Evolutionary conservation across 1,140 invertebrate genomes (phyloP).

Genomic region (Papilio xuthus): DNA sequence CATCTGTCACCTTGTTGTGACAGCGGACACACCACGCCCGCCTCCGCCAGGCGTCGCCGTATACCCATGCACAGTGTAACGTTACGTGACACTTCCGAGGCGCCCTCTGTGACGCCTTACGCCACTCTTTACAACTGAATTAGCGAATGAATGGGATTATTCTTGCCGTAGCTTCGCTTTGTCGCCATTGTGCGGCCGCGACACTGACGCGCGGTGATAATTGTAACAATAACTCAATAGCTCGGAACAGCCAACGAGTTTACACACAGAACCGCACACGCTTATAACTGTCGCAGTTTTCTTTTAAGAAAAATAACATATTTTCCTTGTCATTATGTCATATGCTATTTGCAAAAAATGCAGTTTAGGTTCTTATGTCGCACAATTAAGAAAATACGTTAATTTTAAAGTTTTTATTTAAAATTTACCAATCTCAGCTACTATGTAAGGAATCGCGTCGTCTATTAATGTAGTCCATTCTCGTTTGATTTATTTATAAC

Average conservation of each 20-base stretch:
- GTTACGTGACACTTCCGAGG: conserved; percentile 41
- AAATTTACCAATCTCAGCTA: too few relatives aligned
- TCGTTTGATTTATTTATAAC: too few relatives aligned
- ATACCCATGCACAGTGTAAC: conserved; percentile 23
- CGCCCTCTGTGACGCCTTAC: conserved; percentile 6
- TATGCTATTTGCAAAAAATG: too few relatives aligned
- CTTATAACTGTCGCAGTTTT: neutral
- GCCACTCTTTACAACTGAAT: conserved; percentile 1
- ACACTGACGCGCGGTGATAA: neutral
- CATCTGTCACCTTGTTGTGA: conserved; percentile 46
- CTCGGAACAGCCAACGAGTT: neutral
- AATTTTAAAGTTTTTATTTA: too few relatives aligned
- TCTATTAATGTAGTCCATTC: too few relatives aligned
- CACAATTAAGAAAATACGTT: too few relatives aligned
- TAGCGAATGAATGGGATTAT: conserved; percentile 15
- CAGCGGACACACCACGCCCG: conserved; percentile 40
- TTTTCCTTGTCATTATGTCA: too few relatives aligned
- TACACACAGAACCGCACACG: neutral
- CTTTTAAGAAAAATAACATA: too few relatives aligned
- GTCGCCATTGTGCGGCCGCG: neutral
- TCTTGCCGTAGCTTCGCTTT: neutral
- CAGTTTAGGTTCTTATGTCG: too few relatives aligned
- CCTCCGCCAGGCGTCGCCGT: neutral
- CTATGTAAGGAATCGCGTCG: too few relatives aligned
- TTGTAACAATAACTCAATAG: neutral